Conservation (phyloP, 2,888 invertebrate species). For the Phortica okadai region DNA sequence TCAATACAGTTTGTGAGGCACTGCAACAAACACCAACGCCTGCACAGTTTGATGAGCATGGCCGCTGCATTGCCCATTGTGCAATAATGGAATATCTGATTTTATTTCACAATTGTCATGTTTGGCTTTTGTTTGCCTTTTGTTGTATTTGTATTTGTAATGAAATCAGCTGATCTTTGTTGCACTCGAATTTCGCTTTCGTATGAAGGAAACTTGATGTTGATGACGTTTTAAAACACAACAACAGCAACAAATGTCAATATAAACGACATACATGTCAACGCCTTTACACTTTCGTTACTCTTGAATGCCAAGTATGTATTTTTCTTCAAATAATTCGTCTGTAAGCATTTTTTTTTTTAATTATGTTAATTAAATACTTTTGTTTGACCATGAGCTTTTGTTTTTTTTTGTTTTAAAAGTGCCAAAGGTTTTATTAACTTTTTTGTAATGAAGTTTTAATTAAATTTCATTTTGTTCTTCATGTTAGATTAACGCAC, state of each 20-base stretch:
- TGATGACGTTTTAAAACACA: no score
- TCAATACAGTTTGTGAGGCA: no score
- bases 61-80: background rate
- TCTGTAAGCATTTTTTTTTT: conserved; percentile 24
- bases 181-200: background rate
- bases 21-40: no score
- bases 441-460: conserved; percentile 59
- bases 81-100: background rate
- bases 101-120: background rate
- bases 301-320: background rate
- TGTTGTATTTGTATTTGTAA: background rate
- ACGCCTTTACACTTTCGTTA: background rate
- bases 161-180: conserved; percentile 49
- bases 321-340: background rate
- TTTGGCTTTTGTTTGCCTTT: background rate
- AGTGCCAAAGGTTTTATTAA: conserved; percentile 61
- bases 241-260: no score
- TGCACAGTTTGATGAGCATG: no score
- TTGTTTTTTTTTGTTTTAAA: conserved; percentile 25
- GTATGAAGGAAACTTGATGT: conserved; percentile 1
- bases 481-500: background rate
- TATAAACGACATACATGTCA: background rate
- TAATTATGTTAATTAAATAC: conserved; percentile 66
- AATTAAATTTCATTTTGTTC: conserved; percentile 45
- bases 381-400: conserved; percentile 69